Evolutionary conservation across 2,888 invertebrate species (phyloP).

Genomic region (Dryobotodes eremita): DNA sequence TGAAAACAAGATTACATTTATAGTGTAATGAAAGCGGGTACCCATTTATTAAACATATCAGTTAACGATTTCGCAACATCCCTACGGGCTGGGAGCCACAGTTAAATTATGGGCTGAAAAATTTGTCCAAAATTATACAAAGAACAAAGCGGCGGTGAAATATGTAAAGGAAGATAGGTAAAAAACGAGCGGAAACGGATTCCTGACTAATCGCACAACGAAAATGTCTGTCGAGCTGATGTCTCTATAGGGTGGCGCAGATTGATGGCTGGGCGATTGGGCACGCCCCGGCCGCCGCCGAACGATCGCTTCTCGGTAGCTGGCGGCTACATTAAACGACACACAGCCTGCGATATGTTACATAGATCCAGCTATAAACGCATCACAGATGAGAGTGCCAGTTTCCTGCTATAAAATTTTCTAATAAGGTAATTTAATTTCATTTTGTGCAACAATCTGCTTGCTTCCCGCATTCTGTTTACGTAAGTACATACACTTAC

Average conservation of each 20-base stretch:
- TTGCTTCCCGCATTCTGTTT: constrained; percentile 19
- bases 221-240: constrained; percentile 78
- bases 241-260: constrained; percentile 82
- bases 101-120: constrained; percentile 41
- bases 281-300: constrained; percentile 75
- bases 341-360: constrained; percentile 59
- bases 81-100: not conserved
- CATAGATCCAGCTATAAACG: constrained; percentile 52
- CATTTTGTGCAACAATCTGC: constrained; percentile 29
- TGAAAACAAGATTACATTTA: constrained; percentile 14
- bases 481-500: not conserved
- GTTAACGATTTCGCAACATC: constrained; percentile 28
- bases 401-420: constrained; percentile 50
- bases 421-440: constrained; percentile 38
- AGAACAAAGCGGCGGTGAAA: constrained; percentile 64
- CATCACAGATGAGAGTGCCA: constrained; percentile 28
- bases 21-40: not conserved
- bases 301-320: constrained; percentile 78
- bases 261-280: constrained; percentile 85
- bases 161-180: constrained; percentile 65
- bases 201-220: constrained; percentile 79
- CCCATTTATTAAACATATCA: constrained; percentile 11
- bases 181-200: constrained; percentile 81
- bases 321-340: constrained; percentile 78
- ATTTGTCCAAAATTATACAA: constrained; percentile 47